These are phyloP conservation scores for Notothenia rossii DNA, from an alignment of 2,113 vertebrate species.

Conservation along the genomic window DNA sequence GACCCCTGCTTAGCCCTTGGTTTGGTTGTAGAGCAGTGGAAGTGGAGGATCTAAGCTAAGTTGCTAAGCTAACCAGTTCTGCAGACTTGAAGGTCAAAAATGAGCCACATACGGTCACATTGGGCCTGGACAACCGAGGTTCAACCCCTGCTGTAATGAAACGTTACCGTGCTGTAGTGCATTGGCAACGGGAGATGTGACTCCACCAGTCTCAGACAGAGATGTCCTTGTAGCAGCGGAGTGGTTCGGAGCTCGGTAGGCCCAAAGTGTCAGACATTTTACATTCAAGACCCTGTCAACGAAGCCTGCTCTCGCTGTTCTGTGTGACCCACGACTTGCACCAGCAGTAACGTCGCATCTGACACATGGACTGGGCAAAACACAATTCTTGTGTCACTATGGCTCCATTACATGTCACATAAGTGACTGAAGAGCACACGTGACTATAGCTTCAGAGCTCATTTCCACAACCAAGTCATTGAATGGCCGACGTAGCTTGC, in stretches of 20 bases:
- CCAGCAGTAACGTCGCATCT: not conserved
- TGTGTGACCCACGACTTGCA: not conserved
- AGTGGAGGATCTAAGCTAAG: constrained; percentile 31
- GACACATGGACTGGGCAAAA: not conserved
- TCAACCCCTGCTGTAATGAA: not conserved
- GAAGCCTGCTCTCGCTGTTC: not conserved
- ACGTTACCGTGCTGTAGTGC: too few relatives aligned
- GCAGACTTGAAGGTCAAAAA: constrained; percentile 78
- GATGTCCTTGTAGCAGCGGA: constrained; percentile 20
- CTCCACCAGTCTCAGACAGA: not conserved
- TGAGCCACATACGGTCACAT: constrained; percentile 8
- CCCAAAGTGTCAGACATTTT: constrained; percentile 73
- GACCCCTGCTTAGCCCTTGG: not conserved
- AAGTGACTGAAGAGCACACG: too few relatives aligned
- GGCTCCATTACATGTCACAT: too few relatives aligned
- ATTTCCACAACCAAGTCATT: constrained; percentile 27
- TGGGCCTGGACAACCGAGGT: not conserved
- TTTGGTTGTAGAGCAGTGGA: not conserved
- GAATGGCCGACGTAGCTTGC: constrained; percentile 62
- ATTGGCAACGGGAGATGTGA: not conserved
- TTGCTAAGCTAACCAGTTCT: constrained; percentile 64
- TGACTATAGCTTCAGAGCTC: not conserved
- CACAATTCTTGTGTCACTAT: rapidly evolving
- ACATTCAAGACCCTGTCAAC: not conserved
- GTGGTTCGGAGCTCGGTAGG: constrained; percentile 1